Evolutionary conservation across 2,797 vertebrate genomes (phyloP), one percentile per base, ranked within the genome.

Genomic region (Dromococcyx pavoninus): DNA sequence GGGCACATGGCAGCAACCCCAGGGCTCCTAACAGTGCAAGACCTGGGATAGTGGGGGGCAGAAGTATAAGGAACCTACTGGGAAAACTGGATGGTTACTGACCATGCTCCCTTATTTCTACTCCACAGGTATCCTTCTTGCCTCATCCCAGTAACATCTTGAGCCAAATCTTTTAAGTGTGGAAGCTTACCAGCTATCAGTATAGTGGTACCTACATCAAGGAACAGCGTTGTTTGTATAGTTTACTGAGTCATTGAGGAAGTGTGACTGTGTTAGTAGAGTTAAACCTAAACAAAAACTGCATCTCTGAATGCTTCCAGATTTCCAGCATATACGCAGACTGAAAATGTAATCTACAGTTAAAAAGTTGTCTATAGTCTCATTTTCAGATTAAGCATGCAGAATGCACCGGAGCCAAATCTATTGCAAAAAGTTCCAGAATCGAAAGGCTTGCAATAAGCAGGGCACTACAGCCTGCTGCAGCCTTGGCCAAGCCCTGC

Each of bases 31-130:
- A 30, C 0, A 0, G 25, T 23, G 5, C 8, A 16, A 86, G 35
- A 57, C 10, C 23, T 11, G 17, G 15, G 2, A 54, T 0, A 44
- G 19, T 1, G 8, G 17, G 3, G 9, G 9, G 23, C 43, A 11
- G 15, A 41, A 41, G 41, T 41, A 57, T 18, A 19, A 32, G n/a
- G 17, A 58, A 70, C 7, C 22, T 30, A 9, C 17, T 13, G 22
- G 73, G n/a, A 6, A 57, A 67, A 51, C 24, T 3, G 60, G 27
- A 17, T 24, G 12, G 33, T 30, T 32, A 33, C 32, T 33, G 28
- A 17, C 35, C 56, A 27, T 0, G 1, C 14, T 44, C 35, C 15
- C 16, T 24, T 51, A 61, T 41, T 56, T 22, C 37, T 21, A 32
- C 35, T 67, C 60, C 5, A 1, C 7, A 41, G 32, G 14, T 27